phyloP scores from a whole-genome alignment of 2,113 vertebrate genomes.

The mouse (Mus musculus) region GRCm39 chr17:9026501-9027000 shows the following conservation, averaged over 20 bases:
- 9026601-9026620: accelerated
- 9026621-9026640: accelerated
- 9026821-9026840: accelerated
- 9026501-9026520: accelerated
- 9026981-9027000: accelerated
- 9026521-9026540: accelerated
- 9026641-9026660: accelerated
- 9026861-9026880: accelerated
- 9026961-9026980: accelerated
- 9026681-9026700: background rate
- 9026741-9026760: background rate
- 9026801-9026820: accelerated
- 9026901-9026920: background rate
- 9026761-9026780: accelerated
- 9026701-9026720: accelerated
- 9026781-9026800: accelerated
- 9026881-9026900: accelerated
- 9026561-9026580: too few relatives aligned
- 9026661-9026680: background rate
- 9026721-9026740: background rate
- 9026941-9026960: background rate
- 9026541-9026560: accelerated
- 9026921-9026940: accelerated
- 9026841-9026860: background rate
- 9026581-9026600: accelerated